Evolutionary conservation across 2,797 vertebrate species (phyloP).

Genomic region (Gymnothorax javanicus): DNA sequence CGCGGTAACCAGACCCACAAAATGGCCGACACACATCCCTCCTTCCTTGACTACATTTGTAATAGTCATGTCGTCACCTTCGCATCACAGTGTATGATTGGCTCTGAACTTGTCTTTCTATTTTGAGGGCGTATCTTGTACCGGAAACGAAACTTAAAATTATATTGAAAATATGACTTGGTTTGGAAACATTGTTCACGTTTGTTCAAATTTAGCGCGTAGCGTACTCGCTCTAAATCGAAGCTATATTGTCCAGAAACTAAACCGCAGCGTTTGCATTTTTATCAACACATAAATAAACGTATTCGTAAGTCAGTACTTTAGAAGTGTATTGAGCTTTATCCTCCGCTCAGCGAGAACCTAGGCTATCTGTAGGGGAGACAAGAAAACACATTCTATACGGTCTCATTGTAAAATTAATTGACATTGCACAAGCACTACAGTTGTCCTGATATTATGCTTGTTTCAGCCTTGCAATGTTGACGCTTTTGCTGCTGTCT

Average conservation of each 20-base stretch:
- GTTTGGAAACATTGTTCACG: not conserved
- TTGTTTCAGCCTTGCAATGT: too few relatives aligned
- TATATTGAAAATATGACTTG: not conserved
- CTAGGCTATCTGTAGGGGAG: too few relatives aligned
- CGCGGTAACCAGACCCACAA: constrained; percentile 29
- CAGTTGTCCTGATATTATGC: too few relatives aligned
- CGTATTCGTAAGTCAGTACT: too few relatives aligned
- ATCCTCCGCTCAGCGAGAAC: too few relatives aligned
- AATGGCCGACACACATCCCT: constrained; percentile 38
- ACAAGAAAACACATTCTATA: too few relatives aligned
- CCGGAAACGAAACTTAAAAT: not conserved
- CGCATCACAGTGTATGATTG: constrained; percentile 12
- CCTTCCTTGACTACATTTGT: constrained; percentile 17
- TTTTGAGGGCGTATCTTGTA: not conserved
- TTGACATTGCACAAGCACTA: too few relatives aligned
- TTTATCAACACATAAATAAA: not conserved
- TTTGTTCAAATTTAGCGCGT: too few relatives aligned
- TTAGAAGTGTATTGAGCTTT: too few relatives aligned
- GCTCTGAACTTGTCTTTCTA: not conserved
- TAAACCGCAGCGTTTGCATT: not conserved
- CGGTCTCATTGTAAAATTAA: too few relatives aligned
- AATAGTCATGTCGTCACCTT: not conserved
- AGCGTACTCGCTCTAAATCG: too few relatives aligned
- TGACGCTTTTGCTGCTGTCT: too few relatives aligned
- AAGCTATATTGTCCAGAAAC: not conserved